A percentile compares a stretch with the other conserved stretches of the same genome.
Evolutionary conservation across 2,113 vertebrate genomes (phyloP).

Genomic region (Phylloscopus trochilus): DNA sequence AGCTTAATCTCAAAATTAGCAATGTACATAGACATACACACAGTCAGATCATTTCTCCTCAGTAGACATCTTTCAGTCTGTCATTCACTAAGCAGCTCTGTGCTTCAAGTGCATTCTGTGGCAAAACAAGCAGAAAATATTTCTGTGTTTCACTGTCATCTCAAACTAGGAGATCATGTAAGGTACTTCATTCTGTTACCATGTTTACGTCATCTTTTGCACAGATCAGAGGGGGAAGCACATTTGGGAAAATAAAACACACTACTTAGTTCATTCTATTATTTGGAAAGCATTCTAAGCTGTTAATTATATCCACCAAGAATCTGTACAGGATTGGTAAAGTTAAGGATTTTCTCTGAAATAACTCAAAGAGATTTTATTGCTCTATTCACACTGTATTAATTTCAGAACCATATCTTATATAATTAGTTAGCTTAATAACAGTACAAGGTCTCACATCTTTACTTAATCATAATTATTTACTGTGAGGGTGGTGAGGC

Average conservation of each 20-base stretch:
- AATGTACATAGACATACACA: neutral
- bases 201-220: neutral
- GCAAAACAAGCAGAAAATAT: neutral
- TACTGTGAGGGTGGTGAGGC: neutral
- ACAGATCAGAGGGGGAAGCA: neutral
- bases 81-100: neutral
- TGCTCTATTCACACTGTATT: neutral
- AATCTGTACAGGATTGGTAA: neutral
- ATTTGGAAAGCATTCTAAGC: neutral
- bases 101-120: neutral
- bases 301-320: neutral
- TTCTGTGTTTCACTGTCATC: neutral
- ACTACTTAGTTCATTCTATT: neutral
- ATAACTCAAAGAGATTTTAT: neutral
- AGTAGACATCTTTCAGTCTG: neutral
- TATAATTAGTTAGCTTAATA: neutral
- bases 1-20: neutral
- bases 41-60: neutral
- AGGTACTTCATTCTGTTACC: neutral
- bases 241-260: neutral
- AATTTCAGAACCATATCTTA: neutral
- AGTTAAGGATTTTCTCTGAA: neutral
- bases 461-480: neutral
- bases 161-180: neutral
- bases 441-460: neutral